Evolutionary conservation across 2,888 invertebrate species (phyloP), one percentile per base, ranked within the genome.

Genomic region (Ormyrus rosae): DNA sequence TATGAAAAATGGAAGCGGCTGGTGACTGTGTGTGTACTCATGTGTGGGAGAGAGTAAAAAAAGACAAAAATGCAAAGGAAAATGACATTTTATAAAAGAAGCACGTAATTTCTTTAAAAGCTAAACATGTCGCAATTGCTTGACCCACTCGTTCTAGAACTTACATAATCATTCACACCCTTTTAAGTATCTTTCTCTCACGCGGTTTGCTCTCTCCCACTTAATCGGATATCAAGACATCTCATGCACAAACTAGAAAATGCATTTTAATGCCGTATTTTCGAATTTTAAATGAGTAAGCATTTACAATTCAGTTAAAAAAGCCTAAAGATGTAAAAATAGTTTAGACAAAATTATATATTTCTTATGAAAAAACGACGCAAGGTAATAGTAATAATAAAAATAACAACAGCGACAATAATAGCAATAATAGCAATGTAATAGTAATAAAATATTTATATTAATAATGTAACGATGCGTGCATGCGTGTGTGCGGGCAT

Each of bases 401-500:
- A 67, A 78, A 78, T 72, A 81, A 81, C 81, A 65, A 65, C 61
- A 68, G 63, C 58, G 48, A 72, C 63, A 80, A 72, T 67, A 67
- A 46, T 72, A 75, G 63, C 51, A 76, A 55, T 65, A 58, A 67
- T 55, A 75, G 51, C 53, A 61, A 67, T 50, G 8, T 69, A 71
- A 58, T 67, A 61, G 4, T 51, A 67, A 78, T 69, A 74, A 76
- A 65, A 67, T 34, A 34, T 34, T 34, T 34, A 60, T 19, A 56
- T 65, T 76, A 67, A 65, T 63, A 34, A 73, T 79, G 10, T 72
- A 75, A 79, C 65, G 60, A 79, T 55, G 70, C 72, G 79, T 77
- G 72, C 73, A 73, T 77, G 69, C 64, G 67, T 76, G 56, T 80
- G 69, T 73, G 76, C 82, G 60, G 73, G 68, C 77, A 73, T 80